Evolutionary conservation across 1,140 invertebrate species (phyloP), one percentile per base, ranked within the genome.

Genomic region (Chrysopa pallens): DNA sequence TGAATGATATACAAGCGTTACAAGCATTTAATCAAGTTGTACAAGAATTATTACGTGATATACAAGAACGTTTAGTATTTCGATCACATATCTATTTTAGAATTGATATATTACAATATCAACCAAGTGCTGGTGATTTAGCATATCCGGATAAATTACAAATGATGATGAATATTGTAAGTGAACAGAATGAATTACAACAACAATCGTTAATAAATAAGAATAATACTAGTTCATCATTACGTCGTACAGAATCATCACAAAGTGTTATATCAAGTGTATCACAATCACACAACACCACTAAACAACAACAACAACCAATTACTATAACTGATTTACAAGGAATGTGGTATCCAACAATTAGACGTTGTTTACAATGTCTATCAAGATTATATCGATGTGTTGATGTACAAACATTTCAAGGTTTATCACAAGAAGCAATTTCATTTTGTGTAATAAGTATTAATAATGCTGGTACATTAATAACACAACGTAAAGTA

Each of bases 331-430:
- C 93, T 15, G 94, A 98, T 69, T 65, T 97, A 7, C 95, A 98
- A 64, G 95, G 94, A 1, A 95, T 98, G 91, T 99, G 95, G 95
- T 98, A 97, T 67, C 95, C 95, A 0, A 94, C 89, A 0, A 90
- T 98, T 0, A 69, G 94, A 11, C 67, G 95, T 39, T 95, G 94
- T 0, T 61, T 99, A 7, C 84, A 97, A 17, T 97, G 92, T 54
- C 64, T 98, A 2, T 96, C 92, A 0, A 81, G 96, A 48, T 67
- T 98, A 0, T 97, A 95, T 63, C 71, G 93, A 42, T 98, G 93
- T 60, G 74, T 98, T 6, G 94, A 98, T 64, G 78, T 80, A 51
- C 78, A 84, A 44, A 95, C 94, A 29, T 98, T 98, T 60, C 90
- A 98, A 67, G 86, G 89, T 1, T 61, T 98, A 9, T 95, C 93